A percentile compares a stretch with the other conserved stretches of the same genome.
phyloP scores from a whole-genome alignment of 2,797 vertebrate genomes.

The Aulostomus chinensis region DNA sequence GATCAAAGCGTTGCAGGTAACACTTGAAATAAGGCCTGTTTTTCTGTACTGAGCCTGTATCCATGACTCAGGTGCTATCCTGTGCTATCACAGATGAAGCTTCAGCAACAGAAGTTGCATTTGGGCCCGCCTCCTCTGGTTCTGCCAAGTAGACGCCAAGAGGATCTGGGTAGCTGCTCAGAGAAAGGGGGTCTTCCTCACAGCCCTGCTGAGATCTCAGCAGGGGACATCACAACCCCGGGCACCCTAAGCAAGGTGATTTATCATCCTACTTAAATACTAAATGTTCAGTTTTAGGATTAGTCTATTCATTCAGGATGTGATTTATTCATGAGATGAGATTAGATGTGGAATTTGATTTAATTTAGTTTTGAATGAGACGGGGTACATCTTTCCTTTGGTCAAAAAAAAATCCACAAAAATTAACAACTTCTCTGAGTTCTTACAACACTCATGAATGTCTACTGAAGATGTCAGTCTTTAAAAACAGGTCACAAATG shows the following conservation, averaged over 20 bases:
- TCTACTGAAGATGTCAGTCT: neutral
- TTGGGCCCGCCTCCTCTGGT: constrained; percentile 82
- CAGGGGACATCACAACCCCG: constrained; percentile 57
- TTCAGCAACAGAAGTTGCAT: constrained; percentile 88
- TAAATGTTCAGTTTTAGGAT: neutral
- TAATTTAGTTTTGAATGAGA: too few relatives aligned
- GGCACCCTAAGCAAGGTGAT: constrained; percentile 74
- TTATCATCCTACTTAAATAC: constrained; percentile 2
- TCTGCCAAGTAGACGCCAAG: constrained; percentile 74
- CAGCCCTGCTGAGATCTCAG: constrained; percentile 80
- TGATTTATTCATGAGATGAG: too few relatives aligned
- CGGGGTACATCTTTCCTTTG: too few relatives aligned
- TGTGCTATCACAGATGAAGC: constrained; percentile 82
- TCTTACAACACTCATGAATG: neutral
- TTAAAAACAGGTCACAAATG: constrained; percentile 14
- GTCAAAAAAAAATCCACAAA: too few relatives aligned
- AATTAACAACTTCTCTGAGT: neutral
- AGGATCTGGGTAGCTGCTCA: constrained; percentile 79
- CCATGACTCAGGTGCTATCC: neutral
- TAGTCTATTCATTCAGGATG: too few relatives aligned
- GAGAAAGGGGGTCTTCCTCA: constrained; percentile 83
- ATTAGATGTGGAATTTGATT: too few relatives aligned
- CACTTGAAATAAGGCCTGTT: neutral
- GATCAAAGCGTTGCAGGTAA: constrained; percentile 91
- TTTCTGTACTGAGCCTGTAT: neutral